Base-by-base conservation (phyloP, 2,888 invertebrate genomes). In the Sycophila texana region DNA sequence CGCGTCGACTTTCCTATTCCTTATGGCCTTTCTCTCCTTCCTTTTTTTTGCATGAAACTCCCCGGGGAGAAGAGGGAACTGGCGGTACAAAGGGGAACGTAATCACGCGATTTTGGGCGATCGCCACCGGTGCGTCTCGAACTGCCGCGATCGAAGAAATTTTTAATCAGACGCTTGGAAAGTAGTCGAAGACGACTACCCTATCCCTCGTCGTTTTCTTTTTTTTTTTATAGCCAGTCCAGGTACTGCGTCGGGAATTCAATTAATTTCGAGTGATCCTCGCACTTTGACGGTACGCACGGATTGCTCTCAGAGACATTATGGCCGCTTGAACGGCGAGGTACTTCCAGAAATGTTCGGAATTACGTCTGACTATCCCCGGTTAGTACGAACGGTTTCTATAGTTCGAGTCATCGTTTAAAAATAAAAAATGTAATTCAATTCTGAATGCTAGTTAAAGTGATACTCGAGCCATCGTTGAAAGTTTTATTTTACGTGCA, bases 201-300 rank as follows among this genome's bases (percentile, higher is more conserved):
- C n/a, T n/a, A n/a, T 10, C 30, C 63, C 26, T 61, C 30, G 61
- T 26, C 14, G 39, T 39, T 7, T 39, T 39, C 39, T 39, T 39
- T 10, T n/a, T 63, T 63, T 63, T 47, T 18, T 63, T 63, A 22
- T 14, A 4, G 14, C 13, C 63, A 5, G 53, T 53, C 13, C 51
- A 14, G 5, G 53, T 53, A n/a, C 53, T 18, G 39, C 26, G 22
- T 26, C 30, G 47, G 47, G 81, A 81, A 84, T 80, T 83, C 84
- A 83, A 83, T 84, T 83, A 83, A 82, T 83, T 77, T 80, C 81
- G 65, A 83, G 71, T 81, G 83, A 80, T 72, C 81, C 81, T 77
- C 61, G 63, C 66, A 74, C 74, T 58, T 75, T 51, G 72, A 51
- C 22, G 66, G 51, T 67, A 47, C 18, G n/a, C 65, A 39, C 14